Percentiles rank a stretch among this genome's conserved stretches.
Evolutionary conservation across 2,113 vertebrate genomes (phyloP).

Genomic region (Channa argus): DNA sequence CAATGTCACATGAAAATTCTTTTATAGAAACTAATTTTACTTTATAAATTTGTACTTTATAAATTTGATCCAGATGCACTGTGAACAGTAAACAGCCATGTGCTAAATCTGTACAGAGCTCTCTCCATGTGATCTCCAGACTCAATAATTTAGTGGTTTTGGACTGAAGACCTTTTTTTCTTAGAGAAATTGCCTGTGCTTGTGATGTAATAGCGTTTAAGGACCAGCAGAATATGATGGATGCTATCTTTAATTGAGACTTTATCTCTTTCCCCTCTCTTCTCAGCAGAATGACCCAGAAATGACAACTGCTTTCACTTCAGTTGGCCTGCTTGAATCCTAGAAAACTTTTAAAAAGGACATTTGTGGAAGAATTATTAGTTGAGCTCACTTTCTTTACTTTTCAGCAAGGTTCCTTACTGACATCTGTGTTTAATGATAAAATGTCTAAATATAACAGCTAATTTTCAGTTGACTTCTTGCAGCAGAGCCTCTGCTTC

Average conservation of each 20-base stretch:
- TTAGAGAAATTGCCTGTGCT: conserved; percentile 16
- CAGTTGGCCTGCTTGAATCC: not conserved
- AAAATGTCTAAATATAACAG: not conserved
- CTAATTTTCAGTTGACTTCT: too few species aligned
- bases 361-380: not conserved
- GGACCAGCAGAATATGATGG: conserved; percentile 26
- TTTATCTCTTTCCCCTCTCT: conserved; percentile 16
- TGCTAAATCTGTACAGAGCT: conserved; percentile 3
- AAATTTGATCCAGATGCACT: not conserved
- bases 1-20: not conserved
- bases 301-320: conserved; percentile 40
- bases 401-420: not conserved
- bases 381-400: not conserved
- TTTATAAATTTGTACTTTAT: not conserved
- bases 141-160: conserved; percentile 38
- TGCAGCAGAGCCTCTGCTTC: too few species aligned
- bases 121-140: conserved; percentile 23
- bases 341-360: conserved; percentile 5
- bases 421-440: not conserved
- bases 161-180: conserved; percentile 12
- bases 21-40: not conserved
- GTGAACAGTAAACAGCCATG: not conserved
- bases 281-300: conserved; percentile 26
- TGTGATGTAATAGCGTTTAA: conserved; percentile 38
- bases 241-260: conserved; percentile 38